Conservation (phyloP, 2,113 vertebrate species). For the Poeciliopsis turrubarensis region DNA sequence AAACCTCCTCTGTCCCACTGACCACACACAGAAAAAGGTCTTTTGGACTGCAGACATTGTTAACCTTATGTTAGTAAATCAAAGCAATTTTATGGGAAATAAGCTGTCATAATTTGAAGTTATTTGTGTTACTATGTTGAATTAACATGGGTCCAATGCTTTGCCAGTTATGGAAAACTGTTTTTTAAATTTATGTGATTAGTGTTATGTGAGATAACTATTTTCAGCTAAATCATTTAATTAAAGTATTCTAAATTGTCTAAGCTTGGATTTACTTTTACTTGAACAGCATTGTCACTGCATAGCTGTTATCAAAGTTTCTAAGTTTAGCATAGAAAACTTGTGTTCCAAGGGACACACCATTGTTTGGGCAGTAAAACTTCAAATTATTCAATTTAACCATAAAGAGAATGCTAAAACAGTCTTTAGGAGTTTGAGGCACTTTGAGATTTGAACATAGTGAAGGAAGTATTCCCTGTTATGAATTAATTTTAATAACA, state of each 20-base stretch:
- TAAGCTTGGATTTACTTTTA: neutral
- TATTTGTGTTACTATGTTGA: neutral
- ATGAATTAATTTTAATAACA: slow-evolving; percentile 35
- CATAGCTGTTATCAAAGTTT: neutral
- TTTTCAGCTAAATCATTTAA: neutral
- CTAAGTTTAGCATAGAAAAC: neutral
- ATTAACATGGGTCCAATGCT: too few species aligned
- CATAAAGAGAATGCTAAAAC: slow-evolving; percentile 62
- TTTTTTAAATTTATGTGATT: neutral
- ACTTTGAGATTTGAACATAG: slow-evolving; percentile 64
- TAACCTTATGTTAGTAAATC: neutral
- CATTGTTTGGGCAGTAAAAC: slow-evolving; percentile 11
- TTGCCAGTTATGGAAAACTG: too few species aligned
- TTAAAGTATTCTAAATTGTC: neutral
- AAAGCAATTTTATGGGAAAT: neutral
- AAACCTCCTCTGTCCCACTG: neutral
- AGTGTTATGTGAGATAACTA: neutral
- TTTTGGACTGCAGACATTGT: neutral
- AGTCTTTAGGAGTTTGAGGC: slow-evolving; percentile 73
- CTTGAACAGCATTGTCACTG: neutral
- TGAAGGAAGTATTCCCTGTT: slow-evolving; percentile 63
- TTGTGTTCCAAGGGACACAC: neutral
- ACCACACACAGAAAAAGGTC: neutral
- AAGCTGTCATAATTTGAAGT: neutral
- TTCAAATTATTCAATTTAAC: slow-evolving; percentile 61